Evolutionary conservation across 2,888 invertebrate genomes (phyloP), one percentile per base, ranked within the genome.

Genomic region (Amblyjoppa proteus): DNA sequence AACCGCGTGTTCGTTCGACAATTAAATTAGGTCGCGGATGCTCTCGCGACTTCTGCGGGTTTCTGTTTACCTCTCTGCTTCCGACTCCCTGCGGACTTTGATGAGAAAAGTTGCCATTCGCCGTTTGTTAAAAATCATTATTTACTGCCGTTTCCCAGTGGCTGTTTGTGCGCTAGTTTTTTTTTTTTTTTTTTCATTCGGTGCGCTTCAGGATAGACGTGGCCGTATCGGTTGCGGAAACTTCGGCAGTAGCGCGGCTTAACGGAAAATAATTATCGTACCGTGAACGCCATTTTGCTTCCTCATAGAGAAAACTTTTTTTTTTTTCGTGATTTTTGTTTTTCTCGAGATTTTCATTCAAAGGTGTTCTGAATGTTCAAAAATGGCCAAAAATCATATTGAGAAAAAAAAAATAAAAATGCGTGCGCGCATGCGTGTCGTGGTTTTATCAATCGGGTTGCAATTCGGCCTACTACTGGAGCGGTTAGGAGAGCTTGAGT

Each of bases 81-180:
- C 58, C 20, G 31, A 11, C 34, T 73, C 38, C 61, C 64, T 16
- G 28, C 58, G 66, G 56, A 76, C 53, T 66, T 84, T 66, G 49
- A 85, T 78, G 81, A 82, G 81, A 69, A 78, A 81, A 75, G 45
- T 81, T 69, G 73, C 69, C 73, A 58, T 53, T 83, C 56, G 70
- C 66, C 49, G 68, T 68, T 79, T 75, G 41, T 75, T 64, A 68
- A 76, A 70, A 71, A 83, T 61, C 1, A 58, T 41, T 1, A 38
- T 41, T 16, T 11, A 58, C 38, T 68, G 61, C 49, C 9, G n/a
- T 70, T 77, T 68, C 45, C 28, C 58, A 38, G 61, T 74, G 45
- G 58, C 28, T 75, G 25, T 75, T 75, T 64, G 13, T n/a, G 11
- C 11, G 58, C n/a, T 38, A 61, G 38, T 38, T 34, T 11, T n/a